phyloP scores from a whole-genome alignment of 2,113 vertebrate species.

The Saguinus imperator region DNA sequence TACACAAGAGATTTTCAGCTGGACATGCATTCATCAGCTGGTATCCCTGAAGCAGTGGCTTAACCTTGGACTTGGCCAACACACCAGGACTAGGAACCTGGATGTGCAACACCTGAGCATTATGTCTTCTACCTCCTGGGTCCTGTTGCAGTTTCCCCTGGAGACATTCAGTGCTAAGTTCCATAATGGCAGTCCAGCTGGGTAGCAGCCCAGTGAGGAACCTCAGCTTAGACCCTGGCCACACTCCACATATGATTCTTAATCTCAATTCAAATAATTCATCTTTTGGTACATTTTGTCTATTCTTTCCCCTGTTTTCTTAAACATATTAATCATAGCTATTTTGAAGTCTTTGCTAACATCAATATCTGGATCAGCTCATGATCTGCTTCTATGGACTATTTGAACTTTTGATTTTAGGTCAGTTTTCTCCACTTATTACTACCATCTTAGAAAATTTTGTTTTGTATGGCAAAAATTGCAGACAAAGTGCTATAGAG shows the following conservation, averaged over 20 bases:
- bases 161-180: no score
- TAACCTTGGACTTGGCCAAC: no score
- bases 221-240: no score
- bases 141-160: no score
- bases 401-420: background rate
- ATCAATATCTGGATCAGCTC: background rate
- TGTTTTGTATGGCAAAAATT: background rate
- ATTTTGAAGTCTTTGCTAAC: constrained; percentile 31
- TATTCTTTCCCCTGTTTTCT: background rate
- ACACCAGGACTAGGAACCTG: no score
- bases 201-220: no score
- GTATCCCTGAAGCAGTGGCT: no score
- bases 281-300: background rate
- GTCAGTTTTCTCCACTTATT: constrained; percentile 29
- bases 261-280: background rate
- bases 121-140: no score
- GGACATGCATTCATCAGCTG: no score
- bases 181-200: no score
- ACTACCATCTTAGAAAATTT: background rate
- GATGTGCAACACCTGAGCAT: no score
- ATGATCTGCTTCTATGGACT: background rate
- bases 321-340: constrained; percentile 4
- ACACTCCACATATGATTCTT: background rate
- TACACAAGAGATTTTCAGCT: no score
- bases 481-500: background rate